Percentiles rank a stretch among this genome's conserved stretches.
These are phyloP conservation scores for Oncopeltus fasciatus DNA, from an alignment of 1,140 invertebrate species.

Conservation along the genomic window DNA sequence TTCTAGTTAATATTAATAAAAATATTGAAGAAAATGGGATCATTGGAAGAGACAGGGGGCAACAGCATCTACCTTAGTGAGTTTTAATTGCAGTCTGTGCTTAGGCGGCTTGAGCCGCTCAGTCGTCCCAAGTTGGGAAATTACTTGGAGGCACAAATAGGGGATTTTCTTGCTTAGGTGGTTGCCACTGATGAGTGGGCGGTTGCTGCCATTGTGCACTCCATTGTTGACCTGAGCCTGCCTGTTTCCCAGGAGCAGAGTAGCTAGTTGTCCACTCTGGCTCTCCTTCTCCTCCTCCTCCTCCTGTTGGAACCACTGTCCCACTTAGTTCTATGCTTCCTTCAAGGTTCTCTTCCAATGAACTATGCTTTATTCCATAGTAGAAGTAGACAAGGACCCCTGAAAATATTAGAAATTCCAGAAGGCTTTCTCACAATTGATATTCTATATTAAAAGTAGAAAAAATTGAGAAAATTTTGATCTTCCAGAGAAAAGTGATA, in stretches of 20 bases:
- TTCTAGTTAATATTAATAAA: too few species aligned
- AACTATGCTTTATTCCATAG: conserved; percentile 80
- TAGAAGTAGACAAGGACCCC: conserved; percentile 80
- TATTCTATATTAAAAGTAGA: too few species aligned
- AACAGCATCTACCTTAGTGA: too few species aligned
- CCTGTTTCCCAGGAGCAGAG: neutral
- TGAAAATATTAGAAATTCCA: conserved; percentile 23
- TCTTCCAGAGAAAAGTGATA: too few species aligned
- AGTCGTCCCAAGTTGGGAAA: conserved; percentile 41
- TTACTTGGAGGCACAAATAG: conserved; percentile 33
- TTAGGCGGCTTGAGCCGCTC: conserved; percentile 4
- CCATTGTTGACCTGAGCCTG: neutral
- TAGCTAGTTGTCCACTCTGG: neutral
- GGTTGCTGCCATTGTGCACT: neutral
- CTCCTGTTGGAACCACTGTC: conserved; percentile 20
- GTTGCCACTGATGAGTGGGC: neutral
- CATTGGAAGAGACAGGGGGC: too few species aligned
- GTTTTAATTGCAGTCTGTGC: conserved; percentile 1
- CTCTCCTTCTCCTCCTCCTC: neutral
- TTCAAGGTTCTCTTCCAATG: conserved; percentile 41
- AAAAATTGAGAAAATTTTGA: too few species aligned
- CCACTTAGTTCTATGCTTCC: conserved; percentile 19
- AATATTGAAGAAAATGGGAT: too few species aligned
- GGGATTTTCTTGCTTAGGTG: conserved; percentile 19
- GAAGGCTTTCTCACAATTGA: neutral